Evolutionary conservation across 2,888 invertebrate genomes (phyloP).

Genomic region (Zygaena filipendulae): DNA sequence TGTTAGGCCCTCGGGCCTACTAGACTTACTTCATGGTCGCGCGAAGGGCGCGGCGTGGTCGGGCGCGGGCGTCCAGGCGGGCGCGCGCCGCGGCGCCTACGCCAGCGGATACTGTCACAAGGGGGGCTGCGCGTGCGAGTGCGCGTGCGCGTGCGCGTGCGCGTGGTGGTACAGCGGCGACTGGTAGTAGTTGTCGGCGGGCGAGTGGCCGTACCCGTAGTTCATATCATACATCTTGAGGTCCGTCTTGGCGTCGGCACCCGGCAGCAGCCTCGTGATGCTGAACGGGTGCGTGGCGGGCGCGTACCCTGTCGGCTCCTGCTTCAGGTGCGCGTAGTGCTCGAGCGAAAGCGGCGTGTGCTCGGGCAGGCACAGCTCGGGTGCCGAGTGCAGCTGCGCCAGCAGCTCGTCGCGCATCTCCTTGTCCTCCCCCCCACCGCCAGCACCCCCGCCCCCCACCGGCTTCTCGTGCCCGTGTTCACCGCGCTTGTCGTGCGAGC

Average conservation of each 20-base stretch:
- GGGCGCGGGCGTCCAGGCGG: constrained; percentile 36
- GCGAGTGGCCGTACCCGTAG: constrained; percentile 62
- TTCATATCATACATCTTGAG: constrained; percentile 93
- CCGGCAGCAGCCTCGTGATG: constrained; percentile 91
- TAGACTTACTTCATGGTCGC: constrained; percentile 1
- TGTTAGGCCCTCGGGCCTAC: constrained; percentile 5
- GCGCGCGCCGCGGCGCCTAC: constrained; percentile 67
- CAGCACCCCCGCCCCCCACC: constrained; percentile 28
- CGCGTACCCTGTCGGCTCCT: constrained; percentile 81
- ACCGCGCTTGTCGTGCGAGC: constrained; percentile 45
- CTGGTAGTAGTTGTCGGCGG: constrained; percentile 85
- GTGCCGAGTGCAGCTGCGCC: constrained; percentile 77
- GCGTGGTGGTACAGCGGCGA: constrained; percentile 78
- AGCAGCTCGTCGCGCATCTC: constrained; percentile 74
- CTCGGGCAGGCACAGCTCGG: constrained; percentile 71
- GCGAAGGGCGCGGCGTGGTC: constrained; percentile 2
- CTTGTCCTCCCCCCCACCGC: constrained; percentile 56
- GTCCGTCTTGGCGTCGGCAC: constrained; percentile 87
- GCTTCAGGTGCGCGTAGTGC: constrained; percentile 78
- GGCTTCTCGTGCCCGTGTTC: constrained; percentile 73
- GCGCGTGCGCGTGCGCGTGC: constrained; percentile 69
- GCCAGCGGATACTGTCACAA: constrained; percentile 95
- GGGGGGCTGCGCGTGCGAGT: constrained; percentile 79
- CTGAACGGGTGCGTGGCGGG: constrained; percentile 93
- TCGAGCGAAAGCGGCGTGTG: constrained; percentile 70